A percentile compares a stretch with the other conserved stretches of the same genome.
Evolutionary conservation across 2,113 vertebrate genomes (phyloP).

Genomic region (Poeciliopsis retropinna): DNA sequence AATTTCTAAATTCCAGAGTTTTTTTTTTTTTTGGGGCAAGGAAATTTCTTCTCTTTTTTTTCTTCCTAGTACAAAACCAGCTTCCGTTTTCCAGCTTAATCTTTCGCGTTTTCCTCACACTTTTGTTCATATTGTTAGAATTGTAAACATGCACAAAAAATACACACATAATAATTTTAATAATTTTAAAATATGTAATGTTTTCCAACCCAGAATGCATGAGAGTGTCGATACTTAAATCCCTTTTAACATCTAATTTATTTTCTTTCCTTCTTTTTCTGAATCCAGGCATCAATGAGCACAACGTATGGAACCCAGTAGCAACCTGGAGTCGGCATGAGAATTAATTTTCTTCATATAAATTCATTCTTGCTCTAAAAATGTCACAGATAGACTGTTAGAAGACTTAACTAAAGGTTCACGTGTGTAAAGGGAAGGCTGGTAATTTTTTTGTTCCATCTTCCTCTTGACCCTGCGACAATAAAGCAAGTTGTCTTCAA

Average conservation of each 20-base stretch:
- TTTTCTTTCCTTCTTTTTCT: neutral
- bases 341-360: neutral
- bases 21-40: no score
- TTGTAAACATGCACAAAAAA: no score
- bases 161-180: no score
- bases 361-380: neutral
- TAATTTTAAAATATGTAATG: no score
- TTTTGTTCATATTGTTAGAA: no score
- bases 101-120: no score
- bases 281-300: slow-evolving; percentile 44
- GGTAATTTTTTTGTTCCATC: neutral
- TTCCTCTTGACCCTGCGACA: no score
- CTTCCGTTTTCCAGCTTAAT: no score
- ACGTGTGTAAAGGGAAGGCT: neutral
- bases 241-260: neutral
- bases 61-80: no score
- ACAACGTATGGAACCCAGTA: slow-evolving; percentile 63
- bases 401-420: slow-evolving; percentile 14
- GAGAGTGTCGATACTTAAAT: neutral
- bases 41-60: no score
- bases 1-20: no score
- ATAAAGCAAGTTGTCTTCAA: no score
- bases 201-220: neutral
- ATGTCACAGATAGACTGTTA: neutral
- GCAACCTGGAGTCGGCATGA: neutral